phyloP scores from a whole-genome alignment of 1,140 invertebrate species.

The Anastatus disparis region DNA sequence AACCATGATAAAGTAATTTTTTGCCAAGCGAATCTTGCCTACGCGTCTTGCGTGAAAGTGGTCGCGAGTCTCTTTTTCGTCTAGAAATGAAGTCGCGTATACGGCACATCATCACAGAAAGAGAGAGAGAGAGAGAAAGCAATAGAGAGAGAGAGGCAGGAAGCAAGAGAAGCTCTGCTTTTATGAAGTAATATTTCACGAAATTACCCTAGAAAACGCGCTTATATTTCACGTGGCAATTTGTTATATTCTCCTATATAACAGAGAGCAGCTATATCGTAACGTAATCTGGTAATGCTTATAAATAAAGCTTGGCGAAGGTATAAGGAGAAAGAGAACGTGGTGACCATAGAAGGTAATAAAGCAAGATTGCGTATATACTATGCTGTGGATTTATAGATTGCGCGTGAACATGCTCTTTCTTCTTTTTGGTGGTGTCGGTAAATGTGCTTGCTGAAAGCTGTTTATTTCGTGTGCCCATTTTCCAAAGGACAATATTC shows the following conservation, averaged over 20 bases:
- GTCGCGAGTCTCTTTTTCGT: neutral
- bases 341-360: too few relatives aligned
- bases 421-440: too few relatives aligned
- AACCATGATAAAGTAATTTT: constrained; percentile 2
- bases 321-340: neutral
- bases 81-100: neutral
- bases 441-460: too few relatives aligned
- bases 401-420: too few relatives aligned
- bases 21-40: too few relatives aligned
- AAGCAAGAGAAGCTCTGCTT: neutral
- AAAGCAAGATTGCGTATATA: too few relatives aligned
- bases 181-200: constrained; percentile 47
- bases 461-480: too few relatives aligned
- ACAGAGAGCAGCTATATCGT: neutral
- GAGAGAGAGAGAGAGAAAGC: too few relatives aligned
- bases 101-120: too few relatives aligned
- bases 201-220: constrained; percentile 43
- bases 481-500: too few relatives aligned
- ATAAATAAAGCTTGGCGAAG: constrained; percentile 39
- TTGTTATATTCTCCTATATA: constrained; percentile 35
- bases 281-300: constrained; percentile 40
- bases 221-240: constrained; percentile 43
- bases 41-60: neutral
- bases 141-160: neutral
- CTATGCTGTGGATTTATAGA: too few relatives aligned